Base-by-base conservation (phyloP, 2,888 invertebrate genomes). In the Tupiocoris notatus region DNA sequence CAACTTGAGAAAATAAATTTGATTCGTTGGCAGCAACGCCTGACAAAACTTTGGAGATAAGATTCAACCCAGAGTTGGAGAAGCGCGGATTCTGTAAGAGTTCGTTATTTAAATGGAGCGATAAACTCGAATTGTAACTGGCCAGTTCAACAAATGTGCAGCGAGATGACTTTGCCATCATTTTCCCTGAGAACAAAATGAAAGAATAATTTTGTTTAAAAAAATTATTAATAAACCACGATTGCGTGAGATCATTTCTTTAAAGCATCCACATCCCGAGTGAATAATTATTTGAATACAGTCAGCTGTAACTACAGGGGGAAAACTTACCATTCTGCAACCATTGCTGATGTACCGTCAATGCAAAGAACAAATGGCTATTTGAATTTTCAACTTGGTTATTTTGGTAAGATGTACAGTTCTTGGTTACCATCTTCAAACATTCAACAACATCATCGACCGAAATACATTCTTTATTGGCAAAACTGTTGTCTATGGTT, bases 271-370 rank as follows among this genome's bases (percentile, higher is more conserved):
- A n/a, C n/a, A n/a, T n/a, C n/a, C n/a, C n/a, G n/a, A n/a, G n/a
- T n/a, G n/a, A n/a, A n/a, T n/a, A n/a, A n/a, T n/a, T n/a, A n/a
- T n/a, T n/a, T n/a, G n/a, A n/a, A n/a, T n/a, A n/a, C n/a, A n/a
- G n/a, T n/a, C n/a, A n/a, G n/a, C n/a, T n/a, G n/a, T n/a, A n/a
- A n/a, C n/a, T n/a, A n/a, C n/a, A n/a, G n/a, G n/a, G n/a, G n/a
- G n/a, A n/a, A n/a, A n/a, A 24, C 70, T 6, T 18, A 70, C 70
- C 70, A 9, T 57, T 3, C 24, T 59, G 70, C 2, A 90, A 86
- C 90, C 90, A 91, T 80, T 91, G 90, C 81, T 92, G 92, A 82
- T 92, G 91, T 80, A 92, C 85, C 58, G 91, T 90, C 0, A 92
- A 86, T 1, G 91, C 91, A 80, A 92, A 91, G 0, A 92, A 86